Evolutionary conservation across 2,113 vertebrate genomes (phyloP).

Genomic region (Vanacampus margaritifer): DNA sequence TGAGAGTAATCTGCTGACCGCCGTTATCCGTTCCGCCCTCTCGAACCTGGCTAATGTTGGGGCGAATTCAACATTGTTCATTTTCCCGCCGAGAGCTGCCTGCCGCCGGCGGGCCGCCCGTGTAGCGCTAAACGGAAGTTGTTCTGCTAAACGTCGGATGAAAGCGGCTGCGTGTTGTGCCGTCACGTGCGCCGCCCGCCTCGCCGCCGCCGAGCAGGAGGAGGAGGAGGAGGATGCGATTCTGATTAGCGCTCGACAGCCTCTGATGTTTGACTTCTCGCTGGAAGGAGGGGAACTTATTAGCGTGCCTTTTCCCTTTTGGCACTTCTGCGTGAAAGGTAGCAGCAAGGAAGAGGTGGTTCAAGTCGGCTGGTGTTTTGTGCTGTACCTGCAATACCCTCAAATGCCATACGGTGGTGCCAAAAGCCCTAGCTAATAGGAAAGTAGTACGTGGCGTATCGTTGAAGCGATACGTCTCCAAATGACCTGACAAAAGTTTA

Average conservation of each 20-base stretch:
- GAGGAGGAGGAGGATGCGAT: background rate
- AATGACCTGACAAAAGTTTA: too few relatives aligned
- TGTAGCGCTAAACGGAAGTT: conserved; percentile 11
- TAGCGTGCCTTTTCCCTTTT: background rate
- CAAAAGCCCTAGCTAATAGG: background rate
- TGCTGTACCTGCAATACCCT: too few relatives aligned
- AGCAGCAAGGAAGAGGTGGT: too few relatives aligned
- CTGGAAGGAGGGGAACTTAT: background rate
- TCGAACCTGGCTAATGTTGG: too few relatives aligned
- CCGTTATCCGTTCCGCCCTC: too few relatives aligned
- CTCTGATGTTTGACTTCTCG: background rate
- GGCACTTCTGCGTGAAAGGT: background rate
- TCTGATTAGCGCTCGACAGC: too few relatives aligned
- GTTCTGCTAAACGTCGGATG: conserved; percentile 38
- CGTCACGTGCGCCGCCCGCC: conserved; percentile 11
- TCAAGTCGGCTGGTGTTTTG: too few relatives aligned
- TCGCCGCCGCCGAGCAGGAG: background rate
- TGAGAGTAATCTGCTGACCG: too few relatives aligned
- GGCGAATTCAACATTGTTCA: conserved; percentile 7
- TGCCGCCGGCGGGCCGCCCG: background rate
- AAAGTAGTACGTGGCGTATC: background rate
- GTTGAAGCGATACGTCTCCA: too few relatives aligned
- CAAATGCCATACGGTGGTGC: background rate
- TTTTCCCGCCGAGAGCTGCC: conserved; percentile 41
- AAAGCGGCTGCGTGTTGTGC: conserved; percentile 22